Percentiles rank a stretch among this genome's conserved stretches.
These are phyloP conservation scores for Myathropa florea DNA, from an alignment of 2,888 invertebrate genomes.

Conservation along the genomic window DNA sequence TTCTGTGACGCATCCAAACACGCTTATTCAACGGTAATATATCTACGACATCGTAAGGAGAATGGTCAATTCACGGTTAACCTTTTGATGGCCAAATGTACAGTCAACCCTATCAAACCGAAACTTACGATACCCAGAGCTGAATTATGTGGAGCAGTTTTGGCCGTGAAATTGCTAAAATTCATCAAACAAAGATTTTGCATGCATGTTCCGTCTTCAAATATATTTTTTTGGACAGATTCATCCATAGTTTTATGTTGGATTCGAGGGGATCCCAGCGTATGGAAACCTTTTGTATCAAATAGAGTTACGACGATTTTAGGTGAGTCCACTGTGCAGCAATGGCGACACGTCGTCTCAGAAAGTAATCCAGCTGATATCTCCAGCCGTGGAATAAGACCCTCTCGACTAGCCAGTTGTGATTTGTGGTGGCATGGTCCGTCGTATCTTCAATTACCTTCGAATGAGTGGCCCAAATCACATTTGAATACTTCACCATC, in stretches of 20 bases:
- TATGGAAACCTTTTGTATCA: constrained; percentile 29
- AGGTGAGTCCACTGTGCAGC: not conserved
- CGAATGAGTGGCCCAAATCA: constrained; percentile 1
- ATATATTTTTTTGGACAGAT: constrained; percentile 28
- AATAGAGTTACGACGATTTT: constrained; percentile 3
- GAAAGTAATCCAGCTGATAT: constrained; percentile 1
- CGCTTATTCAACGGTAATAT: not conserved
- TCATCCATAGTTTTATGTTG: constrained; percentile 18
- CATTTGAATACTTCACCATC: too few species aligned
- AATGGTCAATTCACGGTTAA: not conserved
- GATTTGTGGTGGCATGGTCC: constrained; percentile 18
- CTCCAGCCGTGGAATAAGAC: constrained; percentile 18
- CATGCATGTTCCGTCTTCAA: not conserved
- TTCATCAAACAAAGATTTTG: not conserved
- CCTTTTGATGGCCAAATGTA: constrained; percentile 15
- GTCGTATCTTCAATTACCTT: constrained; percentile 6
- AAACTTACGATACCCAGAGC: constrained; percentile 2
- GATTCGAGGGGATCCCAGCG: constrained; percentile 10
- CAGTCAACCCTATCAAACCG: constrained; percentile 3
- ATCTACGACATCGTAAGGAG: not conserved
- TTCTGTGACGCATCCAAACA: constrained; percentile 1
- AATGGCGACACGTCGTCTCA: constrained; percentile 1
- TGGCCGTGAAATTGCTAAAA: constrained; percentile 1
- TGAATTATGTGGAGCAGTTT: constrained; percentile 9
- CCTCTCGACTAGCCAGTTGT: not conserved